A percentile compares a stretch with the other conserved stretches of the same genome.
These are phyloP conservation scores for Mythimna lalbum DNA, from an alignment of 2,888 invertebrate species.

Conservation along the genomic window DNA sequence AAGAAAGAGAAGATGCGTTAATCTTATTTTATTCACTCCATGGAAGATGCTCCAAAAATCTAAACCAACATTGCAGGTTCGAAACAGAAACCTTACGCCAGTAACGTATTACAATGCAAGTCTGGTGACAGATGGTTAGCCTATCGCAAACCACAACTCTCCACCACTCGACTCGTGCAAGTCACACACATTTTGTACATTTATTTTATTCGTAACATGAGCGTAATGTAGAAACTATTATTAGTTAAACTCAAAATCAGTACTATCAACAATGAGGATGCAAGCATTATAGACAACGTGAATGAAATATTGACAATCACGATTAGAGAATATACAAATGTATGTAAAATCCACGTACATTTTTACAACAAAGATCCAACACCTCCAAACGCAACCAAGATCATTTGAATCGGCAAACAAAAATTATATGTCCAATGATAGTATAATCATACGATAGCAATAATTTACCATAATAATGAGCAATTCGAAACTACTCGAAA, in stretches of 20 bases:
- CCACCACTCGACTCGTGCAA: neutral
- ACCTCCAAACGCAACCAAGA: neutral
- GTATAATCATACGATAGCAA: neutral
- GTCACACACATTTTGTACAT: constrained; percentile 10
- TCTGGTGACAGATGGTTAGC: constrained; percentile 30
- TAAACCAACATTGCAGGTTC: neutral
- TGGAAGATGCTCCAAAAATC: neutral
- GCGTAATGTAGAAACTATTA: neutral
- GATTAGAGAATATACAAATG: too few species aligned
- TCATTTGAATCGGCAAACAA: constrained; percentile 6
- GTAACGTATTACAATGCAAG: constrained; percentile 1
- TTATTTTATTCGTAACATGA: neutral
- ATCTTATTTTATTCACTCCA: neutral
- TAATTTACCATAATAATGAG: neutral
- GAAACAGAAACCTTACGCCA: neutral
- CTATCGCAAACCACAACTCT: constrained; percentile 32
- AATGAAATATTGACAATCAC: too few species aligned
- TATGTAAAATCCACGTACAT: too few species aligned
- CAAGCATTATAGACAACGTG: neutral
- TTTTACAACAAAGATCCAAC: constrained; percentile 1
- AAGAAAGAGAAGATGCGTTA: too few species aligned
- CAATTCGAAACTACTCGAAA: neutral
- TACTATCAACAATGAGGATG: neutral
- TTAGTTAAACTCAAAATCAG: neutral
- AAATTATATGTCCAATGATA: neutral